Base-by-base conservation (phyloP, 2,113 vertebrate genomes). In the Anolis carolinensis region DNA sequence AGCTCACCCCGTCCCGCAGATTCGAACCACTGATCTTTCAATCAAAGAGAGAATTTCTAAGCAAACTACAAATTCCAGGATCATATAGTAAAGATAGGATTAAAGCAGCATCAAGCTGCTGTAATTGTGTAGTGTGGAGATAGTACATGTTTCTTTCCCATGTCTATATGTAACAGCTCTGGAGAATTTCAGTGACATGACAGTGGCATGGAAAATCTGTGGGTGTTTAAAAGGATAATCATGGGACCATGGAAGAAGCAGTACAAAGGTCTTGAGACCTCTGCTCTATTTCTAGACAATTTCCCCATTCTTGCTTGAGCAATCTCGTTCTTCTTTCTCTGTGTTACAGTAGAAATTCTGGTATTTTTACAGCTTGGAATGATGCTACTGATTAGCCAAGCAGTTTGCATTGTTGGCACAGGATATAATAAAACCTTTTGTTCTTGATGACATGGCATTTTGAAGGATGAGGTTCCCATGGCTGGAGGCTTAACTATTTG, bases 191-290 rank as follows among this genome's bases (percentile, higher is more conserved):
- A 85, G 84, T 34, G 11, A 32, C 75, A 90, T 55, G 0, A 0
- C 0, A 0, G 82, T 55, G 70, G 83, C 91, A 83, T 93, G 93
- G 90, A 94, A 94, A 93, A 84, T 87, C 84, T 62, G 94, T 94
- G 93, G 93, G 93, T 88, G 92, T 94, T 86, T 82, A 89, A 86
- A 92, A 81, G 79, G 81, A 75, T 89, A 86, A 88, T 88, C 71
- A 67, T 1, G 80, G 89, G 85, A 85, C 86, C 82, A 81, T 23
- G 14, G 86, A 88, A 83, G 72, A 81, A 92, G 83, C n/a, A 50
- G 27, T 71, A 88, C 88, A 90, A 83, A 88, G 87, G 92, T 90
- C 82, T 82, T 90, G 71, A 85, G 75, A 71, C 67, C 73, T 90
- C 78, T 0, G 0, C 71, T 91, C 85, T 0, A 0, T 79, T 92